These are phyloP conservation scores for Limonius californicus DNA, from an alignment of 1,140 invertebrate genomes.

Conservation along the genomic window DNA sequence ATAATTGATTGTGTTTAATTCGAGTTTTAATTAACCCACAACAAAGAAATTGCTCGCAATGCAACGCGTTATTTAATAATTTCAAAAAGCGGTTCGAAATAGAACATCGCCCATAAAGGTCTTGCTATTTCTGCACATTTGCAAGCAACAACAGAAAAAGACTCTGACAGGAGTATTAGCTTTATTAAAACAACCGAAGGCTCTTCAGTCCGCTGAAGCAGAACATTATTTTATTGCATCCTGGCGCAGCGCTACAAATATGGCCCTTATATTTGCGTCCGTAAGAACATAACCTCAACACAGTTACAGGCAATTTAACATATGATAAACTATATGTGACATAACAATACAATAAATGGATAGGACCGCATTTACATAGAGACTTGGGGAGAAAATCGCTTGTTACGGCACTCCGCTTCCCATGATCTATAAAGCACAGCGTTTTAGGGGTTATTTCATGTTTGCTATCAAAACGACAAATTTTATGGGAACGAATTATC, in stretches of 20 bases:
- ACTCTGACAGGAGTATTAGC: conserved; percentile 5
- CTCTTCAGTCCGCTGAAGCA: conserved; percentile 5
- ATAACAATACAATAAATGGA: conserved; percentile 12
- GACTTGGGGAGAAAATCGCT: conserved; percentile 11
- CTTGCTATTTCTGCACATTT: neutral
- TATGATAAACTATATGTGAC: conserved; percentile 14
- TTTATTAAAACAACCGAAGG: conserved; percentile 8
- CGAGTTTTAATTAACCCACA: too few relatives aligned
- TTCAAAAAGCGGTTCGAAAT: too few relatives aligned
- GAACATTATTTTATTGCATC: conserved; percentile 14
- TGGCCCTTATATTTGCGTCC: neutral
- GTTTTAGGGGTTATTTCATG: conserved; percentile 9
- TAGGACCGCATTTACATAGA: conserved; percentile 12
- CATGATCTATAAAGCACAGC: conserved; percentile 2
- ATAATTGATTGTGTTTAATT: too few relatives aligned
- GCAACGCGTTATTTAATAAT: too few relatives aligned
- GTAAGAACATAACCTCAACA: conserved; percentile 11
- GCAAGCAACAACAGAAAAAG: neutral
- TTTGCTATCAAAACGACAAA: conserved; percentile 4
- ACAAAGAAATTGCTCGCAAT: too few relatives aligned
- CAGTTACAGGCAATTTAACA: conserved; percentile 11
- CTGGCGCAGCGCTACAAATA: neutral
- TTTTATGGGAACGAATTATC: conserved; percentile 6
- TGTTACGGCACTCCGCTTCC: conserved; percentile 10
- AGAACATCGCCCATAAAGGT: too few relatives aligned